Conservation (phyloP, 2,113 vertebrate species). For the Spermophilus dauricus region DNA sequence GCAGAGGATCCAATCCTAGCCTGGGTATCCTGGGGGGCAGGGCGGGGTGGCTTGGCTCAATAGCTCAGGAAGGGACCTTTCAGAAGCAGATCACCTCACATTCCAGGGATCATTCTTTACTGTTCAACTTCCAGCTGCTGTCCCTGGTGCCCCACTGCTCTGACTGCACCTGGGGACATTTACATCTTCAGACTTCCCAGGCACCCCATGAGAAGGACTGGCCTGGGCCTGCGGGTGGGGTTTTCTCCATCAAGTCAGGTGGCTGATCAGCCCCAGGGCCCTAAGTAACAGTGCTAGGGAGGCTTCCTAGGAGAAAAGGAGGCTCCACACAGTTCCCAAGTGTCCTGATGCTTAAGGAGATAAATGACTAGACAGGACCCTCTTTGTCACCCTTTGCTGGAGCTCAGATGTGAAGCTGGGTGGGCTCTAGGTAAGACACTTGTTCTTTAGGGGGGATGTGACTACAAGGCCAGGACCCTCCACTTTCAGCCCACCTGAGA, state of each 20-base stretch:
- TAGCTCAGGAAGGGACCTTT: not conserved
- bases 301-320: not conserved
- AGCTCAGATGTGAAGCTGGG: not conserved
- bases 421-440: not conserved
- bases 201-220: not conserved
- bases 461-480: not conserved
- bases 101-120: not conserved
- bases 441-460: not conserved
- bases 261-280: too few relatives aligned
- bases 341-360: not conserved
- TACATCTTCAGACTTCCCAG: too few relatives aligned
- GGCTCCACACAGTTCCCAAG: accelerated
- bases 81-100: not conserved
- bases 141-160: accelerated
- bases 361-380: not conserved
- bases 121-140: not conserved
- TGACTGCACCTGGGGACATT: not conserved
- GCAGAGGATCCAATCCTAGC: not conserved
- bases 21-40: not conserved
- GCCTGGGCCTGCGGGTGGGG: accelerated
- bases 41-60: not conserved
- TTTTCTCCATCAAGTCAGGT: not conserved
- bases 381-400: not conserved
- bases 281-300: too few relatives aligned
- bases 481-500: not conserved